Evolutionary conservation across 2,888 invertebrate genomes (phyloP), one percentile per base, ranked within the genome.

Genomic region (Germaria angustata): DNA sequence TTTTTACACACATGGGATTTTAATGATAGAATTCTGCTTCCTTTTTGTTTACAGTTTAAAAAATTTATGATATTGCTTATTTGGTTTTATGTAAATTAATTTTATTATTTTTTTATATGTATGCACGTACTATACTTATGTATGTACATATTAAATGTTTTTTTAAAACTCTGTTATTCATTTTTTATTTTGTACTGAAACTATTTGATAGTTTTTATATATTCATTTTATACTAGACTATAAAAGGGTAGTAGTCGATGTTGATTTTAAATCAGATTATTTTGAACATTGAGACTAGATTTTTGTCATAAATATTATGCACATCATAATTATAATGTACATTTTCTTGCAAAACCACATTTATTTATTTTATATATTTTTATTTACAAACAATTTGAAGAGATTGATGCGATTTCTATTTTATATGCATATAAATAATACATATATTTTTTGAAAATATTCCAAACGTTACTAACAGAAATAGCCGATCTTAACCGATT

Each of bases 201-300:
- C n/a, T 24, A 11, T 24, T n/a, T 20, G 2, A 2, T 32, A 28
- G n/a, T 53, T 53, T 32, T 2, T 49, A 2, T 5, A 15, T 28
- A 53, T 53, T 15, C 11, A 9, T 17, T 61, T 55, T 41, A 22
- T 53, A 9, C 4, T 41, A 22, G 36, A 72, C 63, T 32, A 53
- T 28, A 55, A 49, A 65, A 49, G 65, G 39, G 55, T 44, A 32
- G n/a, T n/a, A n/a, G n/a, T n/a, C n/a, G 59, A 39, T 11, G 53
- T 2, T 20, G 68, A 68, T 77, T 77, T 68, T 24, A 24, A 63
- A 72, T 66, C 79, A 57, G 79, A 79, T 72, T 72, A 72, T 79
- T 78, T 79, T 79, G 20, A 61, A 69, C 44, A 44, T 61, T 77
- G 61, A 69, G 79, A 79, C 79, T 79, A 79, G 79, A 79, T 55